Conservation (phyloP, 2,888 invertebrate genomes). For the Agrochola circellaris region DNA sequence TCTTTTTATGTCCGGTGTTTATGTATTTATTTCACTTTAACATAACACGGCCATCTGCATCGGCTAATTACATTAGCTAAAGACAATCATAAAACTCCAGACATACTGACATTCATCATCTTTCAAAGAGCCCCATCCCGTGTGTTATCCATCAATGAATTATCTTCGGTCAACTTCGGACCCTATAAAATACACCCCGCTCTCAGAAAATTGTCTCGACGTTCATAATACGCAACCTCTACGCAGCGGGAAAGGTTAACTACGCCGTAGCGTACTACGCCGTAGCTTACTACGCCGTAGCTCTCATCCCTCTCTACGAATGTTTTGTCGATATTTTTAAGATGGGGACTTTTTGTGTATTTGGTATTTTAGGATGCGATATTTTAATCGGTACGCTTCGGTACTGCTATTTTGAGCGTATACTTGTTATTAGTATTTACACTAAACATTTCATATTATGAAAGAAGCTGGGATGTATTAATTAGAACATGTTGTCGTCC, state of each 20-base stretch:
- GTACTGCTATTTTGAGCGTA: slow-evolving; percentile 10
- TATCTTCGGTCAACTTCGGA: slow-evolving; percentile 17
- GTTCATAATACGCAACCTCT: slow-evolving; percentile 29
- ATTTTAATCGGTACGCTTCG: background rate
- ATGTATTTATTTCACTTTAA: background rate
- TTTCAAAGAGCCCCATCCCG: too few species aligned
- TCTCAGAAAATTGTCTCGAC: slow-evolving; percentile 10
- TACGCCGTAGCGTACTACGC: slow-evolving; percentile 19
- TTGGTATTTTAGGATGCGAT: slow-evolving; percentile 11
- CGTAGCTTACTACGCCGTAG: slow-evolving; percentile 47
- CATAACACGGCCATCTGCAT: background rate
- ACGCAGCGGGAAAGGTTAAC: slow-evolving; percentile 11
- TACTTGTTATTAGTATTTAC: background rate
- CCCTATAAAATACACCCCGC: slow-evolving; percentile 15
- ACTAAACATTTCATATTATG: background rate
- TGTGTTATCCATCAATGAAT: slow-evolving; percentile 29
- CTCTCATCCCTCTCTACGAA: slow-evolving; percentile 8
- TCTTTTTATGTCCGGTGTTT: background rate
- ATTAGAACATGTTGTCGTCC: background rate
- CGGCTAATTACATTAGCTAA: background rate
- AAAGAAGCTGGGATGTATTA: background rate
- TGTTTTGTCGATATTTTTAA: slow-evolving; percentile 31
- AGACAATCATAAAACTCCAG: background rate
- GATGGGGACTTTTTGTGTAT: slow-evolving; percentile 6
- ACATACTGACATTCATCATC: too few species aligned